Conservation (phyloP, 2,888 invertebrate genomes). For the Luffia ferchaultella region DNA sequence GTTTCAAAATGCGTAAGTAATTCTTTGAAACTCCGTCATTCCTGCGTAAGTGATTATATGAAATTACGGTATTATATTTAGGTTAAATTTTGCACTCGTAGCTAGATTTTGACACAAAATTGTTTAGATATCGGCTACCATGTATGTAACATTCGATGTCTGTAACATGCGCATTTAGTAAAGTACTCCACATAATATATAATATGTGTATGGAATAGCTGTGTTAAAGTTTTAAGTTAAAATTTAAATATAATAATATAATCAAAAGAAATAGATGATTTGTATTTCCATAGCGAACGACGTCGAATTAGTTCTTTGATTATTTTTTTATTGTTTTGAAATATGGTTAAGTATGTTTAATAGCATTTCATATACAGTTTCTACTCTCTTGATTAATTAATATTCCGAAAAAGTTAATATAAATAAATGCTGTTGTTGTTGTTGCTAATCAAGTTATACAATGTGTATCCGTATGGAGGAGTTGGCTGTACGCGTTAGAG, state of each 20-base stretch:
- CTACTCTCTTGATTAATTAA: constrained; percentile 40
- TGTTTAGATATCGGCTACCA: constrained; percentile 28
- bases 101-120: constrained; percentile 40
- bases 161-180: constrained; percentile 32
- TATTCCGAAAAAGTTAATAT: constrained; percentile 31
- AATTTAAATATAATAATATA: too few relatives aligned
- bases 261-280: background rate
- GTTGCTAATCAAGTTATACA: constrained; percentile 61
- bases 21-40: too few relatives aligned
- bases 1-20: too few relatives aligned
- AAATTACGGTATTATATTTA: constrained; percentile 15
- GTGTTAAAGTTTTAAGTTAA: background rate
- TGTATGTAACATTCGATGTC: constrained; percentile 26
- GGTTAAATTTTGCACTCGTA: constrained; percentile 35
- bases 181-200: constrained; percentile 6
- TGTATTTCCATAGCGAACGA: too few relatives aligned
- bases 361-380: background rate
- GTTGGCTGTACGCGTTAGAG: constrained; percentile 17
- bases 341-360: too few relatives aligned
- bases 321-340: too few relatives aligned
- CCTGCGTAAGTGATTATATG: constrained; percentile 9
- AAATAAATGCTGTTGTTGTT: constrained; percentile 65
- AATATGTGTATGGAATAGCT: background rate
- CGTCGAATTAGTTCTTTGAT: too few relatives aligned
- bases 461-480: constrained; percentile 44